Base-by-base conservation (phyloP, 1,140 invertebrate species). In the Aricia agestis region DNA sequence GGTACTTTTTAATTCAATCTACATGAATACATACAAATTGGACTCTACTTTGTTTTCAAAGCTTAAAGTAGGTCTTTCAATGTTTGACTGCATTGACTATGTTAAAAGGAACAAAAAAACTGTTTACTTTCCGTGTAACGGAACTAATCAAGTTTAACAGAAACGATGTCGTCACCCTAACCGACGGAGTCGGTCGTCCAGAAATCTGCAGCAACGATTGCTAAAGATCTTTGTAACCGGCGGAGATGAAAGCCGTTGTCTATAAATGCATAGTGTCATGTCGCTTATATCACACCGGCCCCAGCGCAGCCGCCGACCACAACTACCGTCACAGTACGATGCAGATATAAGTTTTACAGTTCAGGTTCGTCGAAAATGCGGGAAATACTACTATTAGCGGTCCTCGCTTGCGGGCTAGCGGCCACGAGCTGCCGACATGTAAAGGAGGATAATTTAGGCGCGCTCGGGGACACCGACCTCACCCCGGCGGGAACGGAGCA, bases 401-500 rank as follows among this genome's bases (percentile, higher is more conserved):
- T 86, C 57, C 69, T 86, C 68, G 77, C 77, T 58, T 84, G 80
- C 72, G 74, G 74, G 57, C 70, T 86, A 59, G 72, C 83, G 70
- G 68, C 76, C 36, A 76, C 80, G 32, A 74, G 76, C 63, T 79
- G 83, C 42, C 85, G 89, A 25, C 83, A 89, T 76, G 80, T 90
- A n/a, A 66, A 59, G 18, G 67, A 59, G 6, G 41, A 63, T 25
- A 65, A 75, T 15, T 68, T 72, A 10, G 78, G 72, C 11, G 75
- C 72, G 61, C 78, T 58, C 66, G 67, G 67, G 68, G 45, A 73
- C 1, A 1, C 68, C 6, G 93, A 93, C 76, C 91, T 93, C 52
- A 81, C 81, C 4, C 75, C 87, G 1, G 93, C 93, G 5, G 93
- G 90, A 10, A 91, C 90, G 4, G 90, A 92, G 72, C 92, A 94